phyloP scores from a whole-genome alignment of 2,888 invertebrate genomes.

The Cheilosia impressa region DNA sequence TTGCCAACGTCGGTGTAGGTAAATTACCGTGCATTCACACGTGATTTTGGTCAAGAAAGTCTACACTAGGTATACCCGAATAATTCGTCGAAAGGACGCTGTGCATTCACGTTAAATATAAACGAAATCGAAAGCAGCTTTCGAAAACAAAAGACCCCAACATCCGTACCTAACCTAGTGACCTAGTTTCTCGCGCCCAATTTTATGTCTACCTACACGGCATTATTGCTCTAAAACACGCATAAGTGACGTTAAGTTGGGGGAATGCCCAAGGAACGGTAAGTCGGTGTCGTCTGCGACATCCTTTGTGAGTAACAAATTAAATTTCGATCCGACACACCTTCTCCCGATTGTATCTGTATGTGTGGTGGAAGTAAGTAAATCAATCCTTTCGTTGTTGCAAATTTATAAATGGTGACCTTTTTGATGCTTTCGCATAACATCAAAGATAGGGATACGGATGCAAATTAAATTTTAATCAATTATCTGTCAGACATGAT shows the following conservation, averaged over 20 bases:
- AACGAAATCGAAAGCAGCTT: background rate
- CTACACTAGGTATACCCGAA: background rate
- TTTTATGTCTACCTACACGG: conserved; percentile 1
- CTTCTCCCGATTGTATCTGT: conserved; percentile 31
- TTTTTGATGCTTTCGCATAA: conserved; percentile 18
- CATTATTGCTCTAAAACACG: conserved; percentile 23
- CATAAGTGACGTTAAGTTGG: conserved; percentile 23
- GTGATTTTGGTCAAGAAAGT: conserved; percentile 17
- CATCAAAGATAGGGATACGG: background rate
- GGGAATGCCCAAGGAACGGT: background rate
- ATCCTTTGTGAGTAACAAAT: conserved; percentile 30
- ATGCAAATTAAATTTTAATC: background rate
- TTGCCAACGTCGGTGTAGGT: background rate
- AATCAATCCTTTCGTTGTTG: conserved; percentile 1
- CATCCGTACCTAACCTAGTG: background rate
- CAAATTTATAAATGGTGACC: conserved; percentile 17
- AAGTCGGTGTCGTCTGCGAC: conserved; percentile 8
- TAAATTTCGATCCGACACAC: conserved; percentile 6
- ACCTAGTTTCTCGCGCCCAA: conserved; percentile 27
- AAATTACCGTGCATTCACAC: conserved; percentile 8
- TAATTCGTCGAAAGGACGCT: background rate
- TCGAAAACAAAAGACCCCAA: background rate
- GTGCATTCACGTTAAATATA: background rate
- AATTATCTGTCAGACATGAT: background rate
- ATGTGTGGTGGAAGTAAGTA: background rate